These are phyloP conservation scores for Rhinoderma darwinii DNA, from an alignment of 2,113 vertebrate species.

Conservation along the genomic window DNA sequence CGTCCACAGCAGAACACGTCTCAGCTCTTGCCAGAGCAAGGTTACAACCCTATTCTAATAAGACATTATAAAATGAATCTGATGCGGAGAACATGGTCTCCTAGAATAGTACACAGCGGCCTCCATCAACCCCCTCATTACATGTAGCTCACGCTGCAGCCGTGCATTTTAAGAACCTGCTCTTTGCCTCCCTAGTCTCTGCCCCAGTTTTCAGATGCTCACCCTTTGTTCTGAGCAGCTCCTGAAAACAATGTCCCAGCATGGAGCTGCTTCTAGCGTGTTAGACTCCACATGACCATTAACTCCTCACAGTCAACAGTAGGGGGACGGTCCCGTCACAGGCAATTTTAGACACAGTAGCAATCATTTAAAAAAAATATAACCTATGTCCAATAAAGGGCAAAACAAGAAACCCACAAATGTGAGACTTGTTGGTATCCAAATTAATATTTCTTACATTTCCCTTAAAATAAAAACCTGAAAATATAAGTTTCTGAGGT, in stretches of 20 bases:
- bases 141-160: not conserved
- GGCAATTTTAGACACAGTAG: not conserved
- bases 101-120: not conserved
- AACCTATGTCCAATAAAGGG: not conserved
- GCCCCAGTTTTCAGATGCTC: constrained; percentile 35
- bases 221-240: constrained; percentile 50
- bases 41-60: not conserved
- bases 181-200: constrained; percentile 64
- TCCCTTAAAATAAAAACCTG: no score
- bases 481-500: not conserved
- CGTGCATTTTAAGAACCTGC: constrained; percentile 6
- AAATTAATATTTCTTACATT: not conserved
- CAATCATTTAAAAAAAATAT: not conserved
- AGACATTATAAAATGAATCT: not conserved
- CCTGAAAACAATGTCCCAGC: constrained; percentile 47
- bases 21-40: not conserved
- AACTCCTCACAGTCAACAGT: constrained; percentile 22
- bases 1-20: not conserved
- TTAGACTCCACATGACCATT: constrained; percentile 16
- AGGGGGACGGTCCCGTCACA: not conserved
- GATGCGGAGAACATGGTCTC: not conserved
- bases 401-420: not conserved
- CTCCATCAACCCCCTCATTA: not conserved
- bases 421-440: not conserved
- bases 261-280: constrained; percentile 33